Evolutionary conservation across 2,888 invertebrate genomes (phyloP), one percentile per base, ranked within the genome.

Genomic region (Aspidiotus rigidus): DNA sequence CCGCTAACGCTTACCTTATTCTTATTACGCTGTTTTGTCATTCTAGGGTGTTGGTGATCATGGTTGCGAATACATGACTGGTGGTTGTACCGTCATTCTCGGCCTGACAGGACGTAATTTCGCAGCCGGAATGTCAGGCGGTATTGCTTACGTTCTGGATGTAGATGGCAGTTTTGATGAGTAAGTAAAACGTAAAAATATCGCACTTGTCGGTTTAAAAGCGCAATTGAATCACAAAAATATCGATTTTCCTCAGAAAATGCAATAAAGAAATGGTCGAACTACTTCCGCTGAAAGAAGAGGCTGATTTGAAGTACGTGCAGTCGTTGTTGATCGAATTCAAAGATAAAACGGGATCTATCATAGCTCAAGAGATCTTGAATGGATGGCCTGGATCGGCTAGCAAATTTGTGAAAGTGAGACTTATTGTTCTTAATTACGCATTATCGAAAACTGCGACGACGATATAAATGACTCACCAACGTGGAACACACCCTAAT

Each of bases 41-140:
- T 72, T 72, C 9, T 72, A 83, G 82, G 97, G 97, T 67, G 96
- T 95, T 70, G 99, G 99, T 55, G 99, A 99, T 82, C 98, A 99
- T 80, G 98, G 96, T 71, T 99, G 99, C 82, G 99, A 99, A 81
- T 99, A 99, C 80, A 99, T 99, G 99, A 99, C 99, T 62, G 97
- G 95, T 13, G 97, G 97, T 71, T 81, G 84, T 71, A 90, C 90
- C 72, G 83, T 99, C 64, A 89, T 99, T 75, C 84, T 99, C 15
- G 97, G 97, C 0, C 83, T 92, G 71, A 97, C 97, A 8, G 99
- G 99, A 1, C 82, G 98, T 72, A 99, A 99, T 82, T 99, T 99
- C 81, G 98, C 96, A 9, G 99, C 99, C 61, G 99, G 98, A 74
- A 99, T 99, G 98, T 96, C 96, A 70, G 93, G 93, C 60, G 81